phyloP scores from a whole-genome alignment of 2,797 vertebrate genomes.

The Chrysocyon brachyurus region DNA sequence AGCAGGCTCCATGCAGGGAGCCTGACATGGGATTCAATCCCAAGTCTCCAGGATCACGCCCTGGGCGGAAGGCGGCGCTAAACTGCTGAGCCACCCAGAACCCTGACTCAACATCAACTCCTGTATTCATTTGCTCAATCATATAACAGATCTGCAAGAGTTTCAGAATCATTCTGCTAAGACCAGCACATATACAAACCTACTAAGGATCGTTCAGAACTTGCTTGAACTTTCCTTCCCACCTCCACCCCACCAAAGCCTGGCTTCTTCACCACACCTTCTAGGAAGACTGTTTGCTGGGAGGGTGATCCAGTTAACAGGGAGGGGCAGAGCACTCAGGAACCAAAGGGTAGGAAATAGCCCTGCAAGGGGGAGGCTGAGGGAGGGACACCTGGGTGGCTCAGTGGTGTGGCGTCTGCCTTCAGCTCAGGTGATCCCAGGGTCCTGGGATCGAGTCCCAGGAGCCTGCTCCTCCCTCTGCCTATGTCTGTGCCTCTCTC shows the following conservation, averaged over 20 bases:
- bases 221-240: background rate
- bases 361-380: rapidly evolving
- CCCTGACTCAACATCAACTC: background rate
- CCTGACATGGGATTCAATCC: too few relatives aligned
- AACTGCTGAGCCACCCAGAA: background rate
- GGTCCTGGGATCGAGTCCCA: too few relatives aligned
- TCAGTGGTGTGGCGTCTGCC: too few relatives aligned
- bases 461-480: too few relatives aligned
- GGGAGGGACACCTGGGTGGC: background rate
- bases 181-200: background rate
- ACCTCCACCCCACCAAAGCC: background rate
- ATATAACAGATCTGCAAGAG: background rate
- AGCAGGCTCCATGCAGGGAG: too few relatives aligned
- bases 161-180: background rate
- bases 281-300: background rate
- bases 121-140: background rate
- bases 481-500: too few relatives aligned
- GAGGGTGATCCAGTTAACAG: background rate
- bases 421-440: too few relatives aligned
- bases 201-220: background rate
- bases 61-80: too few relatives aligned
- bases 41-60: too few relatives aligned
- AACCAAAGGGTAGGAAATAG: background rate
- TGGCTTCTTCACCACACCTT: too few relatives aligned
- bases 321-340: background rate